Conservation (phyloP, 1,140 invertebrate species). For the Philotrypesis tridentata region DNA sequence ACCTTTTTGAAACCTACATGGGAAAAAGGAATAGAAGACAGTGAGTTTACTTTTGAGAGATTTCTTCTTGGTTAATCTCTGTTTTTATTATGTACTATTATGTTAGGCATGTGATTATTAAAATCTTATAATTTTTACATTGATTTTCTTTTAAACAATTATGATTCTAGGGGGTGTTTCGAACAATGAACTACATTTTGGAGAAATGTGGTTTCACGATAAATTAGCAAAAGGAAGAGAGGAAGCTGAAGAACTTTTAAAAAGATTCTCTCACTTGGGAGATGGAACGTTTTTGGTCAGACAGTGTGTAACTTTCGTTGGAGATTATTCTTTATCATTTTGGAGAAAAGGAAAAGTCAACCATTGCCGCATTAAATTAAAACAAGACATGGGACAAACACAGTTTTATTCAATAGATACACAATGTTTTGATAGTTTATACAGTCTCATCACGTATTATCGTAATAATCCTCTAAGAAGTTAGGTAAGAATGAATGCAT, state of each 20-base stretch:
- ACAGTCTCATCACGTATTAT: conserved; percentile 94
- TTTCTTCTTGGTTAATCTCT: too few species aligned
- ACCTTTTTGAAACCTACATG: conserved; percentile 57
- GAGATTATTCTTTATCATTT: conserved; percentile 96
- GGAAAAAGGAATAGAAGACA: conserved; percentile 49
- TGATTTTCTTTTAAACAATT: not conserved
- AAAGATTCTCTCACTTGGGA: conserved; percentile 88
- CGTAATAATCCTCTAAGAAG: conserved; percentile 88
- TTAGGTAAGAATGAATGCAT: conserved; percentile 73
- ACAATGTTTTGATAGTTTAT: conserved; percentile 93
- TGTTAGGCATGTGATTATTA: too few species aligned
- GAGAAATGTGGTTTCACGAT: conserved; percentile 97
- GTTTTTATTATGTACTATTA: too few species aligned
- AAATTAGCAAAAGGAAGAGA: conserved; percentile 85
- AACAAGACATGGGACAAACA: conserved; percentile 90
- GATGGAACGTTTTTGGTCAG: conserved; percentile 97
- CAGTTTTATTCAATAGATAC: conserved; percentile 95
- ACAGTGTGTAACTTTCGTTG: conserved; percentile 96
- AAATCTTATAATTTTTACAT: too few species aligned
- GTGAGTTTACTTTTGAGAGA: too few species aligned
- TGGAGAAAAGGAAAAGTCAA: conserved; percentile 92
- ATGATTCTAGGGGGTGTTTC: conserved; percentile 65
- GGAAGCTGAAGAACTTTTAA: conserved; percentile 85
- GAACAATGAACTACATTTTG: conserved; percentile 91
- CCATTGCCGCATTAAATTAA: conserved; percentile 93